Evolutionary conservation across 2,113 vertebrate species (phyloP).

Genomic region (Jaculus jaculus): DNA sequence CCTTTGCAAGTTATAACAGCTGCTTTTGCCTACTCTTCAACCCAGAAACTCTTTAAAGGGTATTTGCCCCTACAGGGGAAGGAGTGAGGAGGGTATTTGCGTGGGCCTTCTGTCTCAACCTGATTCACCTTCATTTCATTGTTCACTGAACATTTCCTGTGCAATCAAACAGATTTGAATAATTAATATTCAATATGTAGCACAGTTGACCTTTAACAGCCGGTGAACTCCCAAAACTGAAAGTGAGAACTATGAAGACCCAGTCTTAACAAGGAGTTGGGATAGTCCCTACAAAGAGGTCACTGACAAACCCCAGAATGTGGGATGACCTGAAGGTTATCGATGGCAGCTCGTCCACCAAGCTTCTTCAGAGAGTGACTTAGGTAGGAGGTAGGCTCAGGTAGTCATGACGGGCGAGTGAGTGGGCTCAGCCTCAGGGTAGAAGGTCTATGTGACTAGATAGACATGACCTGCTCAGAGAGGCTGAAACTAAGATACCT

Average conservation of each 20-base stretch:
- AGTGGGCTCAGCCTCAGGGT: background rate
- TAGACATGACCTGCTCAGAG: background rate
- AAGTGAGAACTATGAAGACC: background rate
- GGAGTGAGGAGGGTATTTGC: background rate
- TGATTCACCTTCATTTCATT: slow-evolving; percentile 16
- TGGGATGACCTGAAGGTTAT: background rate
- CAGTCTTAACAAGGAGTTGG: too few relatives aligned
- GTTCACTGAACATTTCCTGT: background rate
- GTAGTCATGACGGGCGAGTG: background rate
- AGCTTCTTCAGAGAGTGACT: background rate
- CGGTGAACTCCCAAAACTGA: background rate
- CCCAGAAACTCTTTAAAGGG: background rate
- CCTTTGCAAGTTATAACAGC: background rate
- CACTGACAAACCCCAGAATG: background rate
- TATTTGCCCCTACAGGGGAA: background rate
- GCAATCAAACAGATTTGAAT: slow-evolving; percentile 9
- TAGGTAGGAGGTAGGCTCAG: background rate
- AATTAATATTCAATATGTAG: slow-evolving; percentile 11
- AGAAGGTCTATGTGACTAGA: background rate
- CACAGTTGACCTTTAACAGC: background rate
- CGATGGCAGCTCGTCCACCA: rapidly evolving
- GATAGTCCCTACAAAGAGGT: background rate
- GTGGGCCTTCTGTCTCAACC: background rate
- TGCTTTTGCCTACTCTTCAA: background rate
- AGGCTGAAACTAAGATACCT: background rate